Evolutionary conservation across 2,113 vertebrate species (phyloP).

Genomic region (Nothobranchius kuhntae): DNA sequence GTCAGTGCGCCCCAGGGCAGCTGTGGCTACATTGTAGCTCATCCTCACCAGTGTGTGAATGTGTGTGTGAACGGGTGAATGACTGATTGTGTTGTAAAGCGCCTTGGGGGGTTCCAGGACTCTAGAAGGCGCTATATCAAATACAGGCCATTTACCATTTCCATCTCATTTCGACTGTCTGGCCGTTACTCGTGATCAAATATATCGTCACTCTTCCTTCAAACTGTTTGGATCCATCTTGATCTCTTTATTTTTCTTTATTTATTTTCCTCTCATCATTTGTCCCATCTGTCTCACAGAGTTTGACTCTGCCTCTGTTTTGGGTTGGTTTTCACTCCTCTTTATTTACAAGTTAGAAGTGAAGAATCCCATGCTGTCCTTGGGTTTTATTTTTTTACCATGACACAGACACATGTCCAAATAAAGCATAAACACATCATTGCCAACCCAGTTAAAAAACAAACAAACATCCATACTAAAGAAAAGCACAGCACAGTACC

Average conservation of each 20-base stretch:
- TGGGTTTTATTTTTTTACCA: conserved; percentile 2
- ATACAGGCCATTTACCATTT: too few relatives aligned
- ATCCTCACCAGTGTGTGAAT: too few relatives aligned
- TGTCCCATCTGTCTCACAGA: background rate
- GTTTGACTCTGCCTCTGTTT: background rate
- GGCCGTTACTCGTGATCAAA: conserved; percentile 24
- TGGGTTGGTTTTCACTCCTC: conserved; percentile 26
- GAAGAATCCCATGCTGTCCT: conserved; percentile 29
- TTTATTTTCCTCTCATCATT: background rate
- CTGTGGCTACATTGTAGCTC: too few relatives aligned
- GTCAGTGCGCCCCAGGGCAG: too few relatives aligned
- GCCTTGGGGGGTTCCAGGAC: too few relatives aligned
- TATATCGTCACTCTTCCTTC: conserved; percentile 16
- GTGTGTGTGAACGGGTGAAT: too few relatives aligned
- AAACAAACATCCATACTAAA: background rate
- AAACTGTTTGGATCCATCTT: conserved; percentile 8
- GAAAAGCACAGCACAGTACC: background rate
- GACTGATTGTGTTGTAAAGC: too few relatives aligned
- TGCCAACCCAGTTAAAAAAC: conserved; percentile 1
- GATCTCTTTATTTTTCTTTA: conserved; percentile 13
- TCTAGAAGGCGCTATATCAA: too few relatives aligned
- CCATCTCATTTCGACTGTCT: too few relatives aligned
- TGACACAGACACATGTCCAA: background rate
- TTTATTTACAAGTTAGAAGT: conserved; percentile 14
- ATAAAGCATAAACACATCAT: conserved; percentile 17